These are phyloP conservation scores for Lycia hirtaria DNA, from an alignment of 2,888 invertebrate genomes.

Conservation along the genomic window DNA sequence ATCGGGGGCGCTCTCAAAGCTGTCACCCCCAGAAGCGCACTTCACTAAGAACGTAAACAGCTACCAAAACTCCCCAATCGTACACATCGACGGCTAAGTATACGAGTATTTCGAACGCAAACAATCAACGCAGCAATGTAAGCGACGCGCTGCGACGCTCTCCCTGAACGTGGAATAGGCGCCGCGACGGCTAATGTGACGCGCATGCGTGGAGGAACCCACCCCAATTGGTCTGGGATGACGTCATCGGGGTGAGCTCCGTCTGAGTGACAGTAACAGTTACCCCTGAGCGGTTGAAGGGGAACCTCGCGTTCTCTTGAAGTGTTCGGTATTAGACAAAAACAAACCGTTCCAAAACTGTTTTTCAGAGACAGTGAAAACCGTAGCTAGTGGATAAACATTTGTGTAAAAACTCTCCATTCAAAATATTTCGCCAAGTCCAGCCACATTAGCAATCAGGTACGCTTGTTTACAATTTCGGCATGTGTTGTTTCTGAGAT, in stretches of 20 bases:
- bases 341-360: constrained; percentile 68
- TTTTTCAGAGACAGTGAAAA: constrained; percentile 55
- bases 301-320: constrained; percentile 60
- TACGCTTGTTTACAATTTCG: constrained; percentile 68
- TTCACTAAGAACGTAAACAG: constrained; percentile 67
- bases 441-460: constrained; percentile 31
- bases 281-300: constrained; percentile 75
- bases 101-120: constrained; percentile 40
- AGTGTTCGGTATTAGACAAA: constrained; percentile 52
- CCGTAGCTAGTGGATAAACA: constrained; percentile 55
- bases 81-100: constrained; percentile 58
- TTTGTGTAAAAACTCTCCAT: constrained; percentile 37
- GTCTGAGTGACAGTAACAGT: constrained; percentile 81
- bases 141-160: constrained; percentile 50
- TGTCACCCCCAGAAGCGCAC: constrained; percentile 80
- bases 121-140: constrained; percentile 69
- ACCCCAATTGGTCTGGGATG: constrained; percentile 83
- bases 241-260: constrained; percentile 84
- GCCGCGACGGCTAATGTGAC: constrained; percentile 75
- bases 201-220: constrained; percentile 75
- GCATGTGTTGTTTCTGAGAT: constrained; percentile 61
- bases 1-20: constrained; percentile 79
- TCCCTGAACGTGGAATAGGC: constrained; percentile 62
- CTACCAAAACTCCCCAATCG: constrained; percentile 49
- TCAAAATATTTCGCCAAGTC: constrained; percentile 29